phyloP scores from a whole-genome alignment of 2,113 vertebrate species.

The Sinocyclocheilus maitianheensis region DNA sequence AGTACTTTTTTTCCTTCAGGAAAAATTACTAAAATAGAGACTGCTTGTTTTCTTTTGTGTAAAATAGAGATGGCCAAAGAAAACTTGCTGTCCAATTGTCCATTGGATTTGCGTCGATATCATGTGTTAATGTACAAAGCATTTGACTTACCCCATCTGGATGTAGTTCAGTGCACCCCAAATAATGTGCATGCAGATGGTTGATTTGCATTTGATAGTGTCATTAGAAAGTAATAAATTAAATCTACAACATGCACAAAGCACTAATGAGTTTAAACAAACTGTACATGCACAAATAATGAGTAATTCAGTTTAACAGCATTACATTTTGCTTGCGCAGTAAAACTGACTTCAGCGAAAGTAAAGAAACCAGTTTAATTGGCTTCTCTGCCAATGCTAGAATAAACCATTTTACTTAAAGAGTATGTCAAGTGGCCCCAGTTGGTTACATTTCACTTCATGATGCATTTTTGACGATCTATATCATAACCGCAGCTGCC shows the following conservation, averaged over 20 bases:
- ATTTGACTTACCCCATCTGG: constrained; percentile 8
- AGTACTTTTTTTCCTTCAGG: not conserved
- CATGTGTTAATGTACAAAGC: not conserved
- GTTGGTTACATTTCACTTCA: not conserved
- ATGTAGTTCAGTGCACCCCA: constrained; percentile 25
- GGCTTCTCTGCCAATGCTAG: not conserved
- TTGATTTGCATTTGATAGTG: constrained; percentile 57
- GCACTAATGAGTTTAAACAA: constrained; percentile 19
- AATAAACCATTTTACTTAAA: not conserved
- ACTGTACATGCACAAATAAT: constrained; percentile 13
- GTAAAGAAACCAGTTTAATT: not conserved
- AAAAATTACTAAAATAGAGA: not conserved
- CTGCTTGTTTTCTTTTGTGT: not conserved
- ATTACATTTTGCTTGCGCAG: not conserved
- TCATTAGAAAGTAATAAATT: constrained; percentile 30
- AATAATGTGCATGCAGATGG: constrained; percentile 43
- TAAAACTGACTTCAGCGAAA: not conserved
- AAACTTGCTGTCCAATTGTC: not conserved
- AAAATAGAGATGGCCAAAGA: not conserved
- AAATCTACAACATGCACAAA: not conserved
- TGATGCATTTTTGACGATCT: not conserved
- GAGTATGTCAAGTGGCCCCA: not conserved
- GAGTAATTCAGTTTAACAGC: constrained; percentile 12
- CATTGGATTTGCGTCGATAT: not conserved
- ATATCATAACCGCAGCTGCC: not conserved